Base-by-base conservation (phyloP, 2,888 invertebrate genomes). In the Rotaria sp. region DNA sequence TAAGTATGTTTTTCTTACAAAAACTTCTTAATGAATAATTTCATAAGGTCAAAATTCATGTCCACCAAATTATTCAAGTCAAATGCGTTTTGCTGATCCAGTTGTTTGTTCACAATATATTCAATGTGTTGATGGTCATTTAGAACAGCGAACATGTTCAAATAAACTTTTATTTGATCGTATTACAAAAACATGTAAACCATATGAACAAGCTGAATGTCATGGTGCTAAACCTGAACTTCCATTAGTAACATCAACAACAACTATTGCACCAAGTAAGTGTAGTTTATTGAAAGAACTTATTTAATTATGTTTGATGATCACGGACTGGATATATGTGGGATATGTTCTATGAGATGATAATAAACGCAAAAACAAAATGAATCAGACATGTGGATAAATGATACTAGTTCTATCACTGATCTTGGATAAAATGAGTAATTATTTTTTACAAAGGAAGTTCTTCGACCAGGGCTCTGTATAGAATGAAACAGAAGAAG, bases 71-170 rank as follows among this genome's bases (percentile, higher is more conserved):
- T 67, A 67, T 35, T 67, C 67, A 4, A 67, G 67, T 67, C 67
- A 67, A 67, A 67, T 67, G 67, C 67, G 67, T 67, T 67, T 67
- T 67, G 67, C 67, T 35, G 67, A 67, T 67, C 67, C 67, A 35
- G 30, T 30, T 38, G 21, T 8, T 7, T 67, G 67, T 38, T 21
- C 67, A 21, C 67, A 67, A 38, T 67, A 67, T 67, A 38, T 67
- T 67, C 67, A 67, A 67, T 67, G 67, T 67, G 67, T 67, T 67
- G 67, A 67, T 67, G 35, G 67, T 35, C 67, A 67, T 38, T 67
- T 67, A 67, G 67, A 67, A 35, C 67, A 67, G 38, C 67, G 67
- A 35, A 67, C 67, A 67, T 67, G 67, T 38, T 11, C 67, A 21
- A 67, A 67, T 67, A 67, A 67, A 21, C 21, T 67, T 5, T 35